Conservation (phyloP, 2,888 invertebrate genomes). For the Platycheirus rosarum region DNA sequence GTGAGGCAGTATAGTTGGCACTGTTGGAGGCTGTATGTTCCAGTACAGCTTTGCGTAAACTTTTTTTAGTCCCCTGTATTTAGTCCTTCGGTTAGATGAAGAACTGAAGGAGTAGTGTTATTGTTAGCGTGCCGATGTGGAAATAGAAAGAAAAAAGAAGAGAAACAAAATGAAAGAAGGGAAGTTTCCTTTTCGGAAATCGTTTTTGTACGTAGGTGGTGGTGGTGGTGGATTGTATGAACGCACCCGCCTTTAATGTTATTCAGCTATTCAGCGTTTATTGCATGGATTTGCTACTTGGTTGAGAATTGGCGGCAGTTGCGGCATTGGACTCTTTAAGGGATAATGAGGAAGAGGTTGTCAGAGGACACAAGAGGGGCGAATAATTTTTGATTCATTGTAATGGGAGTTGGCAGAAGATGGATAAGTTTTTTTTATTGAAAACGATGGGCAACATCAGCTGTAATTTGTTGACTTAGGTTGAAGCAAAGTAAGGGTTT, state of each 20-base stretch:
- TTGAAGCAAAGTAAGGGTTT: conserved; percentile 8
- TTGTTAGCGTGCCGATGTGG: conserved; percentile 30
- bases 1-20: conserved; percentile 48
- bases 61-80: background rate
- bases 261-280: conserved; percentile 57
- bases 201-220: conserved; percentile 53
- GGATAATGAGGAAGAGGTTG: conserved; percentile 47
- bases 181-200: conserved; percentile 53
- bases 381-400: conserved; percentile 21
- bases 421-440: conserved; percentile 4
- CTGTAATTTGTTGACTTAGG: conserved; percentile 62
- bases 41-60: conserved; percentile 1
- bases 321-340: conserved; percentile 11
- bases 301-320: conserved; percentile 3
- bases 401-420: conserved; percentile 22
- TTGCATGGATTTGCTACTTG: conserved; percentile 49
- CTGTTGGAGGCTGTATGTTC: conserved; percentile 31
- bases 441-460: conserved; percentile 1
- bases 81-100: conserved; percentile 10
- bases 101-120: too few species aligned
- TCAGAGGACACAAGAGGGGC: conserved; percentile 28
- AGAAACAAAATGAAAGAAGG: conserved; percentile 11
- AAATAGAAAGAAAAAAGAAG: background rate
- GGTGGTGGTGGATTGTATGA: conserved; percentile 20
- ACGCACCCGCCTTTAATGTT: conserved; percentile 39